Percentiles rank a stretch among this genome's conserved stretches.
These are phyloP conservation scores for Ophiothrix spiculata DNA, from an alignment of 35 echinoderm and acorn worm genomes.

Conservation along the genomic window DNA sequence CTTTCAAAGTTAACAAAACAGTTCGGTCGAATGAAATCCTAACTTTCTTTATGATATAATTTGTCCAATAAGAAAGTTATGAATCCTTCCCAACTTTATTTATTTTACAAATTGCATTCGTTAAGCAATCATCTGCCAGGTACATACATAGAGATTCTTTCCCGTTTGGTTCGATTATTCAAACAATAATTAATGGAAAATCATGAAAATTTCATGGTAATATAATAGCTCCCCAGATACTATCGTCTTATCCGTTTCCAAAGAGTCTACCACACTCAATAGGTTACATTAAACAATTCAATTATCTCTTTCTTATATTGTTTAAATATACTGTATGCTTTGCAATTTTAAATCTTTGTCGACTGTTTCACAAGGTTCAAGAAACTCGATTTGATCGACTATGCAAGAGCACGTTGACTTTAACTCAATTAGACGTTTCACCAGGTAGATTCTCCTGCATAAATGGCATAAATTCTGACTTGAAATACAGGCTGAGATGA, in stretches of 20 bases:
- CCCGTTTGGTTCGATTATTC: too few species aligned
- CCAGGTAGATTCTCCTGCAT: neutral
- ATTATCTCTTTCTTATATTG: neutral
- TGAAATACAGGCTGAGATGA: neutral
- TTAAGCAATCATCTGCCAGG: too few species aligned
- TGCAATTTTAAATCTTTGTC: neutral
- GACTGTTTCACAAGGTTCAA: neutral
- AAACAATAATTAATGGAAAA: neutral
- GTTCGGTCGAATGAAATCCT: too few species aligned
- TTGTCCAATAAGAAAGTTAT: too few species aligned
- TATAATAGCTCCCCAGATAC: neutral
- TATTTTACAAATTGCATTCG: too few species aligned
- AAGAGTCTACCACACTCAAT: neutral
- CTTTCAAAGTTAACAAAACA: too few species aligned
- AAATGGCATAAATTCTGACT: slow-evolving; percentile 9
- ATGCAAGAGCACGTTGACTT: neutral
- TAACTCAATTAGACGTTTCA: neutral
- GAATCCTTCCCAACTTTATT: too few species aligned
- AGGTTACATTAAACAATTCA: neutral
- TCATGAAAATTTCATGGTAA: neutral
- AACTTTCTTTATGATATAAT: too few species aligned
- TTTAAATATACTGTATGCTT: neutral
- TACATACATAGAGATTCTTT: too few species aligned
- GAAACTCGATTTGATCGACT: neutral
- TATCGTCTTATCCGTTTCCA: neutral